Percentiles rank a stretch among this genome's conserved stretches.
phyloP scores from a whole-genome alignment of 1,140 invertebrate species.

The Saccostrea cuccullata region DNA sequence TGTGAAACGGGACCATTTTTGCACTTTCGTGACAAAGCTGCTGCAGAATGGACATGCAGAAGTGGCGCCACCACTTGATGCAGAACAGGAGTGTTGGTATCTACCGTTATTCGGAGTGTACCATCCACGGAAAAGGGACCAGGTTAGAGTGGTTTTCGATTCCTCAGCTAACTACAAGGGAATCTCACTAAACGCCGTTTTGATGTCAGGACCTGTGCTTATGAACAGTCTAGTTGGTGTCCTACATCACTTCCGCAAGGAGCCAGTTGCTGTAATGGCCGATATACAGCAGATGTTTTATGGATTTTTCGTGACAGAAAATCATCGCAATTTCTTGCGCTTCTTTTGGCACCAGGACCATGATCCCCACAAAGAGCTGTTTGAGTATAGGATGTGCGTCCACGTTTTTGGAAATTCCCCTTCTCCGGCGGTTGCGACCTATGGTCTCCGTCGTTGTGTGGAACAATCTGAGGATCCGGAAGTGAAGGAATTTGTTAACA shows the following conservation, averaged over 20 bases:
- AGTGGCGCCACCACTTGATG: slow-evolving; percentile 40
- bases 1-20: slow-evolving; percentile 27
- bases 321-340: slow-evolving; percentile 45
- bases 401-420: slow-evolving; percentile 48
- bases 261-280: slow-evolving; percentile 25
- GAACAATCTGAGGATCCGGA: background rate
- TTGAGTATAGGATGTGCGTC: slow-evolving; percentile 51
- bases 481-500: background rate
- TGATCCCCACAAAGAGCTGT: slow-evolving; percentile 16
- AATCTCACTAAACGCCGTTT: background rate
- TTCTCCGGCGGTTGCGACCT: slow-evolving; percentile 53
- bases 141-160: slow-evolving; percentile 12
- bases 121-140: slow-evolving; percentile 54
- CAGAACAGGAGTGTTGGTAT: slow-evolving; percentile 50
- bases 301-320: slow-evolving; percentile 41
- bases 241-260: slow-evolving; percentile 54
- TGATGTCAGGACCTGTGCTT: slow-evolving; percentile 70
- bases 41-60: slow-evolving; percentile 53
- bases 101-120: slow-evolving; percentile 49
- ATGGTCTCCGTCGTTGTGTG: slow-evolving; percentile 36
- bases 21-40: slow-evolving; percentile 53
- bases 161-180: too few relatives aligned
- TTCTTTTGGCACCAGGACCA: slow-evolving; percentile 44
- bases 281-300: slow-evolving; percentile 53
- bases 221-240: slow-evolving; percentile 66